A percentile compares a stretch with the other conserved stretches of the same genome.
phyloP scores from a whole-genome alignment of 92 coral and sea anemone genomes.

The Parazoanthus atlanticus region DNA sequence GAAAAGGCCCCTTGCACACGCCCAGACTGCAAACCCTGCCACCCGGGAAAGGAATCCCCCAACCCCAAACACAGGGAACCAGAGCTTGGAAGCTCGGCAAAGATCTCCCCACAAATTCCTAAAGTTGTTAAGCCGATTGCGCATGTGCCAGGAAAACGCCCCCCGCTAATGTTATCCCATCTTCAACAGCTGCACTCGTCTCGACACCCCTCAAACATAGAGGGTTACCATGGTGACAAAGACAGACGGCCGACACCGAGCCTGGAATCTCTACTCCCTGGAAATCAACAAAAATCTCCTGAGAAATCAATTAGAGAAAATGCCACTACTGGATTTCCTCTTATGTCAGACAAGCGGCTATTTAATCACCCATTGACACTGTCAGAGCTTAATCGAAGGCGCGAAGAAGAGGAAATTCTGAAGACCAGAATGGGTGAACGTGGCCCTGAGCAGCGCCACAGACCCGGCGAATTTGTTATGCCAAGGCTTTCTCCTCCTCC shows the following conservation, averaged over 20 bases:
- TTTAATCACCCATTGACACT: conserved; percentile 72
- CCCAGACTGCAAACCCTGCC: conserved; percentile 68
- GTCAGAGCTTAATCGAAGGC: conserved; percentile 88
- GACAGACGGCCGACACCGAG: conserved; percentile 67
- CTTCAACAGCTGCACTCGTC: conserved; percentile 77
- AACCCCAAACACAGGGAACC: conserved; percentile 62
- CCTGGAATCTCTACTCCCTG: conserved; percentile 60
- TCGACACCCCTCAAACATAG: conserved; percentile 68
- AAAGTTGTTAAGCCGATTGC: conserved; percentile 93
- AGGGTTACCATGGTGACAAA: conserved; percentile 70
- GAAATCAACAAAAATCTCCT: conserved; percentile 64
- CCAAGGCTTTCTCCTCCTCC: conserved; percentile 69
- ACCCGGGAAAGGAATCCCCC: conserved; percentile 64
- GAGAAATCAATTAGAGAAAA: conserved; percentile 70
- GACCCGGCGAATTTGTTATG: conserved; percentile 66
- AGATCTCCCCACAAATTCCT: conserved; percentile 67
- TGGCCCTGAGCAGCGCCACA: conserved; percentile 51
- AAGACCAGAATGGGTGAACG: conserved; percentile 63
- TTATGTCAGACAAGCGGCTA: conserved; percentile 63
- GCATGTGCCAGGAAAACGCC: conserved; percentile 92
- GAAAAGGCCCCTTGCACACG: conserved; percentile 65
- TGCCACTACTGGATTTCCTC: conserved; percentile 58
- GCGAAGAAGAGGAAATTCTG: conserved; percentile 73
- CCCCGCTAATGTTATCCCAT: conserved; percentile 87
- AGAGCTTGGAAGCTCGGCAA: conserved; percentile 52